Evolutionary conservation across 2,113 vertebrate genomes (phyloP), one percentile per base, ranked within the genome.

Genomic region (Carassius auratus): DNA sequence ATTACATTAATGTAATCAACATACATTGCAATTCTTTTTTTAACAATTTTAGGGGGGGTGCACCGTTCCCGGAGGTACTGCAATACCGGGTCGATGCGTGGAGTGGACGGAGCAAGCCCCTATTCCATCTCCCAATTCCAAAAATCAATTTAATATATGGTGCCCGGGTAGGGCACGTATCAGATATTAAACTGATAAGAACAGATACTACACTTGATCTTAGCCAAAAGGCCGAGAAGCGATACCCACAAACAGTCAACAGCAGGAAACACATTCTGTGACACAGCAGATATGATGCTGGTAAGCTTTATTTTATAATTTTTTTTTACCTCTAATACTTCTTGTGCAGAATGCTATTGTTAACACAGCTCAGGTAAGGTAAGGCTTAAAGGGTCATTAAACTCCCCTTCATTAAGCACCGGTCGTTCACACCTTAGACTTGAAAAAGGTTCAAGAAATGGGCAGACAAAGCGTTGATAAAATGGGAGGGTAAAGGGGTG

Each of bases 101-200:
- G 92, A 94, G 92, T 93, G 92, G 91, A 94, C 90, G 87, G 89
- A 93, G 91, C 92, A 94, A 93, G 92, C 93, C 88, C 91, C 92
- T 90, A 90, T 88, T 91, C 92, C 81, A 87, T 87, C 86, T 87
- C 86, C 86, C 81, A 36, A 64, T 0, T 86, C 86, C 86, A 87
- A 87, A 86, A 86, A 86, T 86, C 86, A 83, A 86, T 86, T 86
- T 86, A 86, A 86, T 83, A 86, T 86, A 86, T 83, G 73, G 79
- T 74, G 61, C 84, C 77, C 84, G 77, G 84, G 19, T 86, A 94
- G 90, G 92, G 91, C 76, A 93, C 91, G 90, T 93, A 94, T 94
- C 92, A 93, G 91, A 93, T 94, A 94, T 94, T 94, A 95, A 94
- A 94, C 93, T 95, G 93, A 94, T 94, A 93, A 94, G 91, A 95